phyloP scores from a whole-genome alignment of 2,797 vertebrate species.

The Prunella strophiata region DNA sequence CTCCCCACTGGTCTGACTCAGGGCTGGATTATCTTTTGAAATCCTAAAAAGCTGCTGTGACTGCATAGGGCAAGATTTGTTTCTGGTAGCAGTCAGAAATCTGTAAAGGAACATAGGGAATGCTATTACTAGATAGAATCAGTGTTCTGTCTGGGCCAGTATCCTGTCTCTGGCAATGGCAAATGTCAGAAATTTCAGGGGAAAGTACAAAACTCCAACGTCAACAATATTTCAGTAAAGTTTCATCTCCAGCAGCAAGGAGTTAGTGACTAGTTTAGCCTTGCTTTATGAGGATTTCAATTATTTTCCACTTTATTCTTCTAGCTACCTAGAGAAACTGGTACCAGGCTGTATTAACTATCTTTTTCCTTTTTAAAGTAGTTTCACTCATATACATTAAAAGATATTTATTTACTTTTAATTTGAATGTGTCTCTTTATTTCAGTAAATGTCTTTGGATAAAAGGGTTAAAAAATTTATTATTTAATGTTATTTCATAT shows the following conservation, averaged over 20 bases:
- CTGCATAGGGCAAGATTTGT: neutral
- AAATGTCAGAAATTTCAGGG: neutral
- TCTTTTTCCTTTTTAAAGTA: neutral
- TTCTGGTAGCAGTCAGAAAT: conserved; percentile 17
- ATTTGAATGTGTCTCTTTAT: neutral
- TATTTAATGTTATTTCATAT: neutral
- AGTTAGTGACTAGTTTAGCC: neutral
- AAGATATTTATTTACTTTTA: neutral
- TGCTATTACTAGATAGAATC: neutral
- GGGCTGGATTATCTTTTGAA: conserved; percentile 18
- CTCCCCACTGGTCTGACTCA: neutral
- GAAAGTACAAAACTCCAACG: neutral
- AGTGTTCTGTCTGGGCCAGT: neutral
- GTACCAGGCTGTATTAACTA: neutral
- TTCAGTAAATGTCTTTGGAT: neutral
- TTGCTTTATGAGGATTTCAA: neutral
- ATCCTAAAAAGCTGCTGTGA: neutral
- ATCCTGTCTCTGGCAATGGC: neutral
- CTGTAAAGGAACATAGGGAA: neutral
- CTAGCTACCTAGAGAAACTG: neutral
- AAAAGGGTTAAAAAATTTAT: neutral
- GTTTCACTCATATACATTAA: neutral
- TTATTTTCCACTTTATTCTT: neutral
- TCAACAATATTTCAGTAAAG: neutral
- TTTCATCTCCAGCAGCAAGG: neutral